A percentile compares a stretch with the other conserved stretches of the same genome.
These are phyloP conservation scores for Macrosteles quadrilineatus DNA, from an alignment of 1,140 invertebrate species.

Conservation along the genomic window DNA sequence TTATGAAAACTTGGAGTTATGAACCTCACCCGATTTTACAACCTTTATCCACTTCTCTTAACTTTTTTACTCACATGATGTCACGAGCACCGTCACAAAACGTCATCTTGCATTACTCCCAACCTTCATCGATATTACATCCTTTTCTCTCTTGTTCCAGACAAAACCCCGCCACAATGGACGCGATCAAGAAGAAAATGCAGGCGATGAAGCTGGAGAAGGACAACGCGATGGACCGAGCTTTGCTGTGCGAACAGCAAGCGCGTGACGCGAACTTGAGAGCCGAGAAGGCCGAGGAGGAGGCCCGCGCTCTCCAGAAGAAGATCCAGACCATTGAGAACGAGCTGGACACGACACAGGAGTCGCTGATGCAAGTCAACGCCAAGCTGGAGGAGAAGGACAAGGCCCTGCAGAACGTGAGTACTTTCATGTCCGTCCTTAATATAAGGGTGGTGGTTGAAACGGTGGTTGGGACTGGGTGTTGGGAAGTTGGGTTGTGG, in stretches of 20 bases:
- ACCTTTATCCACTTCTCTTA: too few species aligned
- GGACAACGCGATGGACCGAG: constrained; percentile 95
- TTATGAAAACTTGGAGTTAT: too few species aligned
- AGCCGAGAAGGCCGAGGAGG: constrained; percentile 96
- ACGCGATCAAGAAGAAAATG: constrained; percentile 99
- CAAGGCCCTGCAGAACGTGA: constrained; percentile 95
- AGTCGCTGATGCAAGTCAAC: constrained; percentile 91
- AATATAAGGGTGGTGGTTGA: not conserved
- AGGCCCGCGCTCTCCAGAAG: constrained; percentile 95
- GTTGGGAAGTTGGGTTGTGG: not conserved
- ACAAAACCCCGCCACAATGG: constrained; percentile 66
- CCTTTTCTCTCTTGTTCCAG: constrained; percentile 7
- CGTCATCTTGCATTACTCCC: too few species aligned
- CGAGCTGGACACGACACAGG: constrained; percentile 96
- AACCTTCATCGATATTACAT: too few species aligned
- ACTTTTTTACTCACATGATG: too few species aligned
- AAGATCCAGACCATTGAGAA: constrained; percentile 99
- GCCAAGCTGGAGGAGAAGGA: constrained; percentile 97
- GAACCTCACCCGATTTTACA: too few species aligned
- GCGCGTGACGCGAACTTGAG: constrained; percentile 90
- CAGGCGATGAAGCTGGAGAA: constrained; percentile 99
- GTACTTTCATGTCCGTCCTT: constrained; percentile 52
- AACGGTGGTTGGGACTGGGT: too few species aligned
- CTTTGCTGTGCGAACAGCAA: constrained; percentile 89
- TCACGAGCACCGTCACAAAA: too few species aligned